Conservation (phyloP, 2,113 vertebrate genomes). For the Pao palembangensis region DNA sequence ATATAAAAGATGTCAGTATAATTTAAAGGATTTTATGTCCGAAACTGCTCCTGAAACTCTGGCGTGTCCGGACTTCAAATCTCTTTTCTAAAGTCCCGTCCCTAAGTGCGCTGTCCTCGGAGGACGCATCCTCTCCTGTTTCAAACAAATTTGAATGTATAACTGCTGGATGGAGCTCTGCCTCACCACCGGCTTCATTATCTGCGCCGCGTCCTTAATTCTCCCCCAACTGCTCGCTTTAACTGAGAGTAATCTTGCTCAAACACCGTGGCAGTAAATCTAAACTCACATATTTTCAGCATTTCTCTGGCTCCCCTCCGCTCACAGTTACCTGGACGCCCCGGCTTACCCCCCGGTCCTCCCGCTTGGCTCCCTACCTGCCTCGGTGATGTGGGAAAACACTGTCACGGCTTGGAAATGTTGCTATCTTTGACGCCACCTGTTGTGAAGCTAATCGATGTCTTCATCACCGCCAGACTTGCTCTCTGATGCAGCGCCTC, state of each 20-base stretch:
- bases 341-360: conserved; percentile 11
- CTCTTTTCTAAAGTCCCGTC: not conserved
- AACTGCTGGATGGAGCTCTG: conserved; percentile 37
- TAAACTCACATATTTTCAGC: conserved; percentile 38
- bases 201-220: conserved; percentile 55
- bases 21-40: too few species aligned
- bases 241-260: conserved; percentile 52
- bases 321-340: conserved; percentile 16
- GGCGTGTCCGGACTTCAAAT: not conserved
- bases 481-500: conserved; percentile 21
- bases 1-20: too few species aligned
- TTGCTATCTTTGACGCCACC: conserved; percentile 55
- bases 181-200: conserved; percentile 50
- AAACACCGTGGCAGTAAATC: conserved; percentile 47
- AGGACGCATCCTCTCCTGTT: conserved; percentile 12
- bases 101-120: conserved; percentile 7
- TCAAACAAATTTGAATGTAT: conserved; percentile 55
- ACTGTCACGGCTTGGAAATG: conserved; percentile 26
- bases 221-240: conserved; percentile 60
- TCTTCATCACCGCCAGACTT: conserved; percentile 45
- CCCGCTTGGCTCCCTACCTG: conserved; percentile 21
- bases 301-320: conserved; percentile 11
- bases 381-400: conserved; percentile 23
- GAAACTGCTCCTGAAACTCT: too few species aligned
- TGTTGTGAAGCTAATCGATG: conserved; percentile 52